Conservation (phyloP, 2,113 vertebrate genomes). For the Motacilla alba region DNA sequence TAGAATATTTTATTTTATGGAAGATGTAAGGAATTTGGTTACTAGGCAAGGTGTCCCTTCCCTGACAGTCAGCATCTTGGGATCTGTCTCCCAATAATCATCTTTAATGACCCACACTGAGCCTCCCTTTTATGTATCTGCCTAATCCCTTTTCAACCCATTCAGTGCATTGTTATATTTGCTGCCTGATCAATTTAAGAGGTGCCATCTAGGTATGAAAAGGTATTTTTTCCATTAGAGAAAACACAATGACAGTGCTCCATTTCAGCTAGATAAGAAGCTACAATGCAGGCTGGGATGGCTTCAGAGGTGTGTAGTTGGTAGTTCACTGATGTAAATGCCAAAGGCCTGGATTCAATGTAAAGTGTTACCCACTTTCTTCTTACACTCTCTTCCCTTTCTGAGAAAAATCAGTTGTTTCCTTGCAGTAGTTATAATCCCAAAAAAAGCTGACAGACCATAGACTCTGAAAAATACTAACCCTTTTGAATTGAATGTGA, state of each 20-base stretch:
- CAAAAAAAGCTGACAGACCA: background rate
- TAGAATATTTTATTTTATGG: background rate
- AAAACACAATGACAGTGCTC: background rate
- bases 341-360: background rate
- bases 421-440: background rate
- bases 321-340: background rate
- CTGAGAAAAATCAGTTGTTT: background rate
- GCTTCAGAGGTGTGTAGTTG: background rate
- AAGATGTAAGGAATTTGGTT: background rate
- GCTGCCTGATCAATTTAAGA: background rate
- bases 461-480: background rate
- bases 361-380: background rate
- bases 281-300: background rate
- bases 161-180: background rate
- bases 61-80: background rate
- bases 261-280: background rate
- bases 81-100: background rate
- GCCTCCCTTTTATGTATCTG: background rate
- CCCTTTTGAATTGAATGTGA: background rate
- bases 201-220: background rate
- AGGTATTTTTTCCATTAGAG: background rate
- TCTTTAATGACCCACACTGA: background rate
- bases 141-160: background rate
- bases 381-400: background rate
- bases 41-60: background rate